A percentile compares a stretch with the other conserved stretches of the same genome.
These are phyloP conservation scores for Lota lota DNA, from an alignment of 2,113 vertebrate species.

Conservation along the genomic window DNA sequence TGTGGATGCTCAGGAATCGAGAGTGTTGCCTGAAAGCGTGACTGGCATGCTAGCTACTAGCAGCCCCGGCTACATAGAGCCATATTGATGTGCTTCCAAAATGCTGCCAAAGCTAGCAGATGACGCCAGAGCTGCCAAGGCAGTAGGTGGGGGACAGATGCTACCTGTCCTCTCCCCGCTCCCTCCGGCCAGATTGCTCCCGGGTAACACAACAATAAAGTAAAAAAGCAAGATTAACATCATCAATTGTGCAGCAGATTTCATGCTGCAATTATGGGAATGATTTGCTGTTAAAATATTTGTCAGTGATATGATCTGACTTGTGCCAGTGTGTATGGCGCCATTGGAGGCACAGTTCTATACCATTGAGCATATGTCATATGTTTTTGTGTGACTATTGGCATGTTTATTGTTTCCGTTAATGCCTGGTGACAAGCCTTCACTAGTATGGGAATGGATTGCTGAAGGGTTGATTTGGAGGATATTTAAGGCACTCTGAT, in stretches of 20 bases:
- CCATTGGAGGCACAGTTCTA: slow-evolving; percentile 7
- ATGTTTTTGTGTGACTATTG: slow-evolving; percentile 12
- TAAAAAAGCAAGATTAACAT: slow-evolving; percentile 61
- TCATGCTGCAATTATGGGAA: slow-evolving; percentile 61
- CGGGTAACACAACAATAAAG: slow-evolving; percentile 75
- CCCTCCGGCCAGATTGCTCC: slow-evolving; percentile 72
- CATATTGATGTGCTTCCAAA: slow-evolving; percentile 77
- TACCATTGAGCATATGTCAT: slow-evolving; percentile 7
- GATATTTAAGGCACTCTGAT: slow-evolving; percentile 2
- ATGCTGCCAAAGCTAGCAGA: slow-evolving; percentile 77
- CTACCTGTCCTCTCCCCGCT: slow-evolving; percentile 73
- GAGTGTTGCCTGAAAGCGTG: slow-evolving; percentile 66
- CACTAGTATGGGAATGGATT: slow-evolving; percentile 4
- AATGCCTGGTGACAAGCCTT: background rate
- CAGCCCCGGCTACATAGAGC: slow-evolving; percentile 73
- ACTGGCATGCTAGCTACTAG: slow-evolving; percentile 74
- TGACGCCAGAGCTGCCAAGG: slow-evolving; percentile 75
- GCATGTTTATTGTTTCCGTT: slow-evolving; percentile 11
- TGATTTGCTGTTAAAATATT: slow-evolving; percentile 41
- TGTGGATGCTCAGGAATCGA: slow-evolving; percentile 61
- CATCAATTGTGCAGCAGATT: slow-evolving; percentile 61
- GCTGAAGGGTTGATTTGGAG: slow-evolving; percentile 15
- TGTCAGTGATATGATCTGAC: slow-evolving; percentile 33
- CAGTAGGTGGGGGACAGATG: slow-evolving; percentile 79
- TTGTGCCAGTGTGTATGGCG: slow-evolving; percentile 12